Evolutionary conservation across 1,140 invertebrate genomes (phyloP), one percentile per base, ranked within the genome.

Genomic region (Vollenhovia emeryi): DNA sequence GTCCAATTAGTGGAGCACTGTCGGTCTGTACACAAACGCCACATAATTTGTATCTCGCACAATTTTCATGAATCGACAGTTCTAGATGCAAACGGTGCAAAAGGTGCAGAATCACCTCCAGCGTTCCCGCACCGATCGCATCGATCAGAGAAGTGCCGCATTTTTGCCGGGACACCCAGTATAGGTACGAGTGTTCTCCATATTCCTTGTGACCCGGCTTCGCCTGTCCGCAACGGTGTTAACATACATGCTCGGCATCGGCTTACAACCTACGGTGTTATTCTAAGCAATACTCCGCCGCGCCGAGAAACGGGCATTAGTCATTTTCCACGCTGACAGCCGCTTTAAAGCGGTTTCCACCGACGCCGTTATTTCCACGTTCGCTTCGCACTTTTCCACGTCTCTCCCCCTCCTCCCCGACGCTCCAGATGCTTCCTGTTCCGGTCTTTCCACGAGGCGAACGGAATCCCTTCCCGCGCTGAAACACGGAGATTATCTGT

Each of bases 291-390:
- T 66, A 57, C 76, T 69, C 45, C 50, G 74, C n/a, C 52, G 30
- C 60, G 64, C 50, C 64, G 84, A 68, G 84, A 90, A 90, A 86
- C 79, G 76, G 60, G 84, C 88, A 90, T 90, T 88, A 90, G 88
- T 90, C 86, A 90, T 90, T 90, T 90, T 90, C 73, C 64, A 27
- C 71, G 79, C 84, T 88, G 89, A 90, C 86, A 88, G 86, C 78
- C 64, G 79, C 84, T 90, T 90, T 86, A 90, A 90, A 87, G 69
- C 68, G 85, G 84, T 88, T 90, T 90, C 74, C 68, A 88, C 57
- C 75, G 33, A 79, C 79, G 33, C 83, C 86, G 86, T 87, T 86
- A 90, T 90, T 90, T 89, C 45, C 82, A 78, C 64, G 76, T 76
- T 68, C 80, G 68, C 55, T 60, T 84, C 59, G 87, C 50, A 79